These are phyloP conservation scores for Pterois miles DNA, from an alignment of 2,797 vertebrate genomes.

Conservation along the genomic window DNA sequence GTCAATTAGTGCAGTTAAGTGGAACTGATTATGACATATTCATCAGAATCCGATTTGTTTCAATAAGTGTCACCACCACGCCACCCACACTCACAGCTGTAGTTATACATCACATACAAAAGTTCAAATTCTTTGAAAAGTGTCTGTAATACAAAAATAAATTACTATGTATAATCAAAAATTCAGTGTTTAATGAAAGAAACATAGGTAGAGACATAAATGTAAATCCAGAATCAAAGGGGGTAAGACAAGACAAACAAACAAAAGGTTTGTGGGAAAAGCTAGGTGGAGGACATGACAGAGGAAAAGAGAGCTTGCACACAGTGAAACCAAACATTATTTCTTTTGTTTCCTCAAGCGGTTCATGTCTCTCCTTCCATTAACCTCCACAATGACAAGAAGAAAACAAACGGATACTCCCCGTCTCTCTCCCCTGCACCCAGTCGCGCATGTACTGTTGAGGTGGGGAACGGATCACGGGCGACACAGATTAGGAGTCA, in stretches of 20 bases:
- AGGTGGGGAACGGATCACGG: slow-evolving; percentile 72
- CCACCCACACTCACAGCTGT: neutral
- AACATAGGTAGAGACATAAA: slow-evolving; percentile 14
- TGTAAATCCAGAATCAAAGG: slow-evolving; percentile 38
- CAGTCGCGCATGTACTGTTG: slow-evolving; percentile 50
- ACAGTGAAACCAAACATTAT: slow-evolving; percentile 71
- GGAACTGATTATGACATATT: slow-evolving; percentile 68
- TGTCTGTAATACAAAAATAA: neutral
- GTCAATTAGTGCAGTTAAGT: slow-evolving; percentile 61
- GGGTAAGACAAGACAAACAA: slow-evolving; percentile 8
- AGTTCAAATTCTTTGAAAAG: neutral
- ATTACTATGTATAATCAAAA: slow-evolving; percentile 15
- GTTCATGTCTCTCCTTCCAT: slow-evolving; percentile 71
- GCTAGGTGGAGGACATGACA: slow-evolving; percentile 45
- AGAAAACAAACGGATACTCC: slow-evolving; percentile 69
- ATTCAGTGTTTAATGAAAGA: slow-evolving; percentile 17
- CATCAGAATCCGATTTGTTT: slow-evolving; percentile 59
- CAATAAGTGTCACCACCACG: slow-evolving; percentile 26
- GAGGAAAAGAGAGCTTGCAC: slow-evolving; percentile 43
- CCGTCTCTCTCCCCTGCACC: slow-evolving; percentile 32
- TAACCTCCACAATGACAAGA: slow-evolving; percentile 73
- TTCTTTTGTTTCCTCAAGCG: slow-evolving; percentile 72
- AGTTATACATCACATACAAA: neutral
- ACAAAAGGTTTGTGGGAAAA: slow-evolving; percentile 7
- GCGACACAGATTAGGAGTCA: slow-evolving; percentile 76